Evolutionary conservation across 64 coral and sea anemone species (phyloP), one percentile per base, ranked within the genome.

Genomic region (Exaiptasia diaphana): DNA sequence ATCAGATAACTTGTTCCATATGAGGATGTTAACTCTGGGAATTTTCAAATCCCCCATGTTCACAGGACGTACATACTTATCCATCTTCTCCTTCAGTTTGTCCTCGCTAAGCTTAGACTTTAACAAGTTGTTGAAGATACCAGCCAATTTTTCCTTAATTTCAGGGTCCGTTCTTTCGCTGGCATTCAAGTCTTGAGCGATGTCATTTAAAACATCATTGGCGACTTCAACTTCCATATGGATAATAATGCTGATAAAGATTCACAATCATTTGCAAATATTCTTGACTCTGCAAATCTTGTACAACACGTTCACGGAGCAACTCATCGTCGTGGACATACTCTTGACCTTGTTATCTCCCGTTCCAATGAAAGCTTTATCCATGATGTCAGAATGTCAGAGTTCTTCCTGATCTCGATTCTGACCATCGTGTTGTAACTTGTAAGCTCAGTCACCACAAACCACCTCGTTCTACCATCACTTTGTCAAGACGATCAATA

Each of bases 81-180:
- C 74, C 18, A 57, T 28, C 54, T 77, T 77, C 46, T 20, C 74
- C 50, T 77, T 77, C 13, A 77, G 74, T 50, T 59, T 77, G 20
- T 56, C 52, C n/a, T 77, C 50, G 12, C 74, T 52, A 28, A 77
- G 53, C 74, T 77, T 77, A 54, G 38, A 45, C 38, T 46, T 53
- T 52, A 77, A 77, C 23, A 77, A 50, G 36, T 52, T 77, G 32
- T 59, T 77, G 39, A 77, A 77, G 54, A 77, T 58, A 73, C 41
- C 41, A 23, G 42, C 70, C 42, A 73, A 46, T 29, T 46, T 46
- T 50, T 73, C 42, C 41, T 27, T 24, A 73, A 73, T 41, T 41
- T 22, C 41, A 24, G 42, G 70, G 34, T 41, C 45, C 4, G 39
- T 73, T 44, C 50, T 73, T 44, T 73, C 69, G 69, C 69, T 73